These are phyloP conservation scores for Parazoanthus darwini DNA, from an alignment of 92 coral and sea anemone genomes.

Conservation along the genomic window DNA sequence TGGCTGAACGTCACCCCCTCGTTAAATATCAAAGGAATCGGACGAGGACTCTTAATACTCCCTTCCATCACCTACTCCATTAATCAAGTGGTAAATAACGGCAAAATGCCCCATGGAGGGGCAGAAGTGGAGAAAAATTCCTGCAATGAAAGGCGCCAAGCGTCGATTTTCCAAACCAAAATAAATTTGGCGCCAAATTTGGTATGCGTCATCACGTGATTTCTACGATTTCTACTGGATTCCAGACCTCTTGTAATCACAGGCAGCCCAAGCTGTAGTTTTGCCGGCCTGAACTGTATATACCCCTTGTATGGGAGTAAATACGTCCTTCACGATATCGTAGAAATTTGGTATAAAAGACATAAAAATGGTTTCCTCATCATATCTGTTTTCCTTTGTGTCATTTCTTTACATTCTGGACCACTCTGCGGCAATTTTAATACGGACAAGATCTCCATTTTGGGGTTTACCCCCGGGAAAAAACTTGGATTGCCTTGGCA, in stretches of 20 bases:
- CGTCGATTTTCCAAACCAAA: not conserved
- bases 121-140: conserved; percentile 4
- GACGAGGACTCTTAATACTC: conserved; percentile 91
- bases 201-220: conserved; percentile 31
- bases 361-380: too few relatives aligned
- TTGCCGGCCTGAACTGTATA: too few relatives aligned
- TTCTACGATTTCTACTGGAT: conserved; percentile 1
- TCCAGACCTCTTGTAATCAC: conserved; percentile 9
- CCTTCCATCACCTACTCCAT: conserved; percentile 58
- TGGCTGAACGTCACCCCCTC: conserved; percentile 95
- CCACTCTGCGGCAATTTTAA: too few relatives aligned
- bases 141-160: not conserved
- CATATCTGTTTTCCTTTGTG: too few relatives aligned
- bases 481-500: too few relatives aligned
- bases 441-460: too few relatives aligned
- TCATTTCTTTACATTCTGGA: too few relatives aligned
- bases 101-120: conserved; percentile 47
- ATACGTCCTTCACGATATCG: too few relatives aligned
- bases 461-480: too few relatives aligned
- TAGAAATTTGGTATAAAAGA: too few relatives aligned
- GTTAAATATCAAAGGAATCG: conserved; percentile 79
- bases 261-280: too few relatives aligned
- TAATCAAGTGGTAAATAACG: conserved; percentile 17
- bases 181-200: conserved; percentile 97
- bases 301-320: too few relatives aligned